A percentile compares a stretch with the other conserved stretches of the same genome.
Evolutionary conservation across 1,140 invertebrate species (phyloP).

Genomic region (Drosophila virilis): DNA sequence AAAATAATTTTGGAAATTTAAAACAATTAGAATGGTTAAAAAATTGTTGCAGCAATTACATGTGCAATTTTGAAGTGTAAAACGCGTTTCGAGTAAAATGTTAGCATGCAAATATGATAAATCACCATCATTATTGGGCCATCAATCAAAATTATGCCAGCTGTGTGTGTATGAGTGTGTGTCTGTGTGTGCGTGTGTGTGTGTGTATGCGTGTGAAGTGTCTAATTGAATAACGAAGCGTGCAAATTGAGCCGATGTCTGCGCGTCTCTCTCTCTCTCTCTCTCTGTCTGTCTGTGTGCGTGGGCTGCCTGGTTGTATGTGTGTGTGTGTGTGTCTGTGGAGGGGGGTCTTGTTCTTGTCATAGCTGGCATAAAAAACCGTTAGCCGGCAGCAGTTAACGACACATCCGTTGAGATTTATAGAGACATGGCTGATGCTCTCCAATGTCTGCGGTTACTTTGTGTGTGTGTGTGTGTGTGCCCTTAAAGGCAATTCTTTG

Average conservation of each 20-base stretch:
- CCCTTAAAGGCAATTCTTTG: not conserved
- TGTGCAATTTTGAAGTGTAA: constrained; percentile 41
- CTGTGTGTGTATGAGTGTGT: constrained; percentile 11
- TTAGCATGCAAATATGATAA: constrained; percentile 82
- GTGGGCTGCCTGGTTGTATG: constrained; percentile 6
- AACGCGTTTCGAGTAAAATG: constrained; percentile 34
- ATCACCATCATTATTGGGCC: constrained; percentile 81
- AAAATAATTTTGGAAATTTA: no score
- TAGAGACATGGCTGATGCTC: constrained; percentile 60
- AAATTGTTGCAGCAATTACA: not conserved
- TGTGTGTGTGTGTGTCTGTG: not conserved
- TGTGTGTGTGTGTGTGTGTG: not conserved
- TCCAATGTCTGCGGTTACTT: constrained; percentile 68
- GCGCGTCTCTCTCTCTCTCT: constrained; percentile 6
- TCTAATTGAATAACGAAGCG: constrained; percentile 84
- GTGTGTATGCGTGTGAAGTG: constrained; percentile 63
- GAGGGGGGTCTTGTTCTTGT: constrained; percentile 39
- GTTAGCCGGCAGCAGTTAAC: constrained; percentile 67
- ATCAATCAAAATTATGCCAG: constrained; percentile 83
- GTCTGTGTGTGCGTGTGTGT: constrained; percentile 1
- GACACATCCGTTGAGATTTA: constrained; percentile 77
- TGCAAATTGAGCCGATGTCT: constrained; percentile 71
- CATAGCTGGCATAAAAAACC: constrained; percentile 31
- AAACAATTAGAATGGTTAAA: no score
- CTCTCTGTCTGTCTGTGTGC: not conserved